These are phyloP conservation scores for Tolypeutes matacus DNA, from an alignment of 2,797 vertebrate genomes.

Conservation along the genomic window DNA sequence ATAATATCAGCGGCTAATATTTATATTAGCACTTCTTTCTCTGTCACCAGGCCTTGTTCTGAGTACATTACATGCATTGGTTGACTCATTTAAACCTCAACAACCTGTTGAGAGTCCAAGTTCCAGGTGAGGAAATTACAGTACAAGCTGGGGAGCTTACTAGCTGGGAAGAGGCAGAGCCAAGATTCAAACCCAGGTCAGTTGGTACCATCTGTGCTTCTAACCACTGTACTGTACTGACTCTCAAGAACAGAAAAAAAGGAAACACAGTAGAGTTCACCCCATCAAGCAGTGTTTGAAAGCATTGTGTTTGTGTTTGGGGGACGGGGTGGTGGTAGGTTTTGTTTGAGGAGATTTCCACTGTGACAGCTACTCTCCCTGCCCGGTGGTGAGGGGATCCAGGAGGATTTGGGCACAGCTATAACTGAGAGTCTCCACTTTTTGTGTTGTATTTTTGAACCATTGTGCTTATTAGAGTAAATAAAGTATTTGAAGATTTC, in stretches of 20 bases:
- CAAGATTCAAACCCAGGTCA: background rate
- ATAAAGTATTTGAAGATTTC: conserved; percentile 9
- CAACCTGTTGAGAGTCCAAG: background rate
- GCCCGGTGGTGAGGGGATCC: background rate
- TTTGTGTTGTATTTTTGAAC: background rate
- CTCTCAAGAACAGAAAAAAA: background rate
- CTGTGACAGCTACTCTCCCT: background rate
- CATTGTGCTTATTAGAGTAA: background rate
- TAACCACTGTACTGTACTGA: background rate
- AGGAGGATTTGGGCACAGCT: background rate
- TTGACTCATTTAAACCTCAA: background rate
- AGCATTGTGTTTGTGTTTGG: background rate
- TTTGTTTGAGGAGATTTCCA: background rate
- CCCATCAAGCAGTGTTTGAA: background rate
- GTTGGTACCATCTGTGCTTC: background rate
- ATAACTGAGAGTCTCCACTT: background rate
- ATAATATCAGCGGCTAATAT: background rate
- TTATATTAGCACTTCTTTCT: background rate
- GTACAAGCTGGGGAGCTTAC: background rate
- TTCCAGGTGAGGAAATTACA: background rate
- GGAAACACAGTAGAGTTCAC: background rate
- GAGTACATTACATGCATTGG: background rate
- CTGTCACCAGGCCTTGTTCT: background rate
- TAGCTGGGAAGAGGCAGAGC: background rate
- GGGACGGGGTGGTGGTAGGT: background rate